Conservation (phyloP, 2,797 vertebrate genomes). For the Esox lucius region DNA sequence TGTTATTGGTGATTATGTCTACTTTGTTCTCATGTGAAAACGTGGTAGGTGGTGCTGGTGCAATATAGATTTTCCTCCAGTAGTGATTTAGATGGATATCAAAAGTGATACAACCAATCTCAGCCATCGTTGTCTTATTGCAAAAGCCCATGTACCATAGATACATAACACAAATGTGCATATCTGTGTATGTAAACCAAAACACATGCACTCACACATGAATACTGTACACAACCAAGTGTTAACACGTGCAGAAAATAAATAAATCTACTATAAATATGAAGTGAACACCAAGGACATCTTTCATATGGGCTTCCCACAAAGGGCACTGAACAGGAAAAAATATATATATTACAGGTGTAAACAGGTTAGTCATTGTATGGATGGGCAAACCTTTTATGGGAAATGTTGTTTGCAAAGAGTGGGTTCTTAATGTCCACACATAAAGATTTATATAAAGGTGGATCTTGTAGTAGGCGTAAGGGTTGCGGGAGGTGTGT, state of each 20-base stretch:
- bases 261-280: not conserved
- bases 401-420: not conserved
- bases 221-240: not conserved
- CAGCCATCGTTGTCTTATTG: slow-evolving; percentile 2
- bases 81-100: slow-evolving; percentile 5
- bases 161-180: too few species aligned
- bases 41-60: not conserved
- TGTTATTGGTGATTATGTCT: not conserved
- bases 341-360: not conserved
- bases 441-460: slow-evolving; percentile 32
- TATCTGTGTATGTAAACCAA: slow-evolving; percentile 5
- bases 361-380: not conserved
- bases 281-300: not conserved
- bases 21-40: not conserved
- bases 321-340: not conserved
- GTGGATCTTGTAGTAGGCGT: slow-evolving; percentile 9
- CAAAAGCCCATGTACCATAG: slow-evolving; percentile 1
- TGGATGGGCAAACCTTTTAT: not conserved
- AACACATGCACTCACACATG: slow-evolving; percentile 4
- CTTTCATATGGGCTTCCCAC: not conserved
- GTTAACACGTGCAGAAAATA: not conserved
- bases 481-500: slow-evolving; percentile 7
- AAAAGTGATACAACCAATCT: not conserved
- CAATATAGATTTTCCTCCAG: not conserved
- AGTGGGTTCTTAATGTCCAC: not conserved